Conservation (phyloP, 1,140 invertebrate genomes). For the Triops cancriformis region DNA sequence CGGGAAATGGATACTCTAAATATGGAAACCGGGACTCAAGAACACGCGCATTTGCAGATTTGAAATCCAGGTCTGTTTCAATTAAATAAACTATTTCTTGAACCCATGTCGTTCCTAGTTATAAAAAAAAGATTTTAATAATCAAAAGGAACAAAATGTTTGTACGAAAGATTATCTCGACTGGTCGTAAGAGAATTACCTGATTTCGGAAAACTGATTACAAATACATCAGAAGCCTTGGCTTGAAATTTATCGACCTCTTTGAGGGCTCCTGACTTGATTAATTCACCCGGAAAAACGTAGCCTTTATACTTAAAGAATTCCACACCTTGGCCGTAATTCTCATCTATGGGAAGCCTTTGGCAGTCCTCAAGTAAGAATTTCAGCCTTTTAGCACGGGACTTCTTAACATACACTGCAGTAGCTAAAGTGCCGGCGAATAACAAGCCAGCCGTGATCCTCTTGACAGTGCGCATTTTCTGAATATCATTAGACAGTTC, state of each 20-base stretch:
- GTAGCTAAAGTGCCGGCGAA: constrained; percentile 29
- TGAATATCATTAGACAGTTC: constrained; percentile 15
- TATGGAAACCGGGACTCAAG: constrained; percentile 47
- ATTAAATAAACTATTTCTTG: constrained; percentile 47
- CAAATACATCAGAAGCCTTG: constrained; percentile 38
- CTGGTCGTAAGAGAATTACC: constrained; percentile 34
- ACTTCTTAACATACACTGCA: constrained; percentile 27
- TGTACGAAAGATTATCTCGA: neutral
- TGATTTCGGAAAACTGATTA: constrained; percentile 41
- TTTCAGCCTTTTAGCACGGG: constrained; percentile 17
- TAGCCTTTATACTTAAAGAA: constrained; percentile 32
- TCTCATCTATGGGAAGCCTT: constrained; percentile 26
- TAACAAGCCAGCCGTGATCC: constrained; percentile 27
- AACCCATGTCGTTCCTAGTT: constrained; percentile 45
- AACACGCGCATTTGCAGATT: constrained; percentile 35
- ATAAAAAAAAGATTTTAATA: constrained; percentile 4
- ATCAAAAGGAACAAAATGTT: too few species aligned
- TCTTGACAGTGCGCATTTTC: constrained; percentile 27
- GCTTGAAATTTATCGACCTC: constrained; percentile 38
- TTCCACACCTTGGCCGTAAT: constrained; percentile 26
- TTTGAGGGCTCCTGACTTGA: constrained; percentile 33
- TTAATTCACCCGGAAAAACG: constrained; percentile 32
- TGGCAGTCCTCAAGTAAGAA: constrained; percentile 28
- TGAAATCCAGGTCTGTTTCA: constrained; percentile 38
- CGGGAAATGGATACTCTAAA: constrained; percentile 45